Percentiles rank a stretch among this genome's conserved stretches.
These are phyloP conservation scores for Apis cerana DNA, from an alignment of 1,140 invertebrate species.

Conservation along the genomic window DNA sequence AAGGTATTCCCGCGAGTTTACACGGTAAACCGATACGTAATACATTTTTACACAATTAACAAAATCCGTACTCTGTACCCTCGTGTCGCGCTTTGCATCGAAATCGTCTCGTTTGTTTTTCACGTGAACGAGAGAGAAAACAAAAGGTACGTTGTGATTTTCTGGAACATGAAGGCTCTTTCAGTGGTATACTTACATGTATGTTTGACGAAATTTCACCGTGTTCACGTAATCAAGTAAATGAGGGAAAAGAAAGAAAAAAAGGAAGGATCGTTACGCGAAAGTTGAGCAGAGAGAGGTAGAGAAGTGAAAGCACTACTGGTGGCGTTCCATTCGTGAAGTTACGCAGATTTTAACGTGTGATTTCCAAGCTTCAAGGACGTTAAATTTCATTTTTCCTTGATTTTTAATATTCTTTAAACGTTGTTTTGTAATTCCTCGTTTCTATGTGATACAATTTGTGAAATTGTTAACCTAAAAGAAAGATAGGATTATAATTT, in stretches of 20 bases:
- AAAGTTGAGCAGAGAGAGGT: conserved; percentile 2
- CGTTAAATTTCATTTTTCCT: background rate
- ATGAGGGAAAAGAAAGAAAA: background rate
- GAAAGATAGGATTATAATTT: too few relatives aligned
- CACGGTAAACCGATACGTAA: background rate
- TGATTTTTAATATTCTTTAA: background rate
- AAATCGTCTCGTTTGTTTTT: background rate
- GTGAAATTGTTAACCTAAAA: too few relatives aligned
- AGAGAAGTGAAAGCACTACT: conserved; percentile 51
- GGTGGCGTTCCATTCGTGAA: conserved; percentile 8
- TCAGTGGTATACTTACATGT: background rate
- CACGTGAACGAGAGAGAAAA: background rate
- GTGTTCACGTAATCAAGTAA: background rate
- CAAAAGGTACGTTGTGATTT: too few relatives aligned
- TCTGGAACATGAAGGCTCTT: background rate
- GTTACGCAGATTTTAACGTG: background rate
- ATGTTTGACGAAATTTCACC: background rate
- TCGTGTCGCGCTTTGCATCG: background rate
- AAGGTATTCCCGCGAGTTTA: background rate
- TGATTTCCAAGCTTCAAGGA: background rate
- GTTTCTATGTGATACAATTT: background rate
- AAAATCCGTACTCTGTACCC: background rate
- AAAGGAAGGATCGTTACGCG: conserved; percentile 6
- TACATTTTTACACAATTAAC: background rate
- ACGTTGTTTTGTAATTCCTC: background rate